These are phyloP conservation scores for Heteronetta atricapilla DNA, from an alignment of 2,113 vertebrate species.

Conservation along the genomic window DNA sequence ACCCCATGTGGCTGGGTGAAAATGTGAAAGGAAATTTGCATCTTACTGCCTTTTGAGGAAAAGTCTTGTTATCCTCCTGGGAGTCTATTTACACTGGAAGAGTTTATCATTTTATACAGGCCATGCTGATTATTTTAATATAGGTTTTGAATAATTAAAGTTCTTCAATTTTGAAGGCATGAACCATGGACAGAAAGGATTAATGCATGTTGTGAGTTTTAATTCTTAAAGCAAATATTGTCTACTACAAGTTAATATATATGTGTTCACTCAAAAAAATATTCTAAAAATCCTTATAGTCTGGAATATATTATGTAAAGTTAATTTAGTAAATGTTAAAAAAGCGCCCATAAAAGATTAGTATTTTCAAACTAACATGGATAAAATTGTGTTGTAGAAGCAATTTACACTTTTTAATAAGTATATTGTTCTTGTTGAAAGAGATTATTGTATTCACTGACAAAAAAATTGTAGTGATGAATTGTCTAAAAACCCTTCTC, in stretches of 20 bases:
- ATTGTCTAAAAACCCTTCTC: slow-evolving; percentile 68
- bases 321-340: slow-evolving; percentile 62
- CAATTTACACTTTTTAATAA: slow-evolving; percentile 80
- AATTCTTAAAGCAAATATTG: not conserved
- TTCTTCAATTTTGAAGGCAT: not conserved
- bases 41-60: not conserved
- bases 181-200: not conserved
- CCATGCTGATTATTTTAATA: not conserved
- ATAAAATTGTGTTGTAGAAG: slow-evolving; percentile 65
- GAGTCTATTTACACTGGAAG: not conserved
- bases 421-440: slow-evolving; percentile 73
- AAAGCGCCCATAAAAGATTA: slow-evolving; percentile 56
- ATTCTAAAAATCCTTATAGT: slow-evolving; percentile 19
- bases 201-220: not conserved
- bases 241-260: not conserved
- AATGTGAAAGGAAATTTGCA: not conserved
- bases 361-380: slow-evolving; percentile 60
- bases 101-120: not conserved
- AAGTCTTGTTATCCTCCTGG: not conserved
- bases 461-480: slow-evolving; percentile 74
- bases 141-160: not conserved
- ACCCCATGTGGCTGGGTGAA: not conserved
- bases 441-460: slow-evolving; percentile 70
- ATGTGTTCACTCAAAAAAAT: slow-evolving; percentile 37
- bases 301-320: slow-evolving; percentile 23